These are phyloP conservation scores for Coecobrya sp. DNA, from an alignment of 2,888 invertebrate species.

Conservation along the genomic window DNA sequence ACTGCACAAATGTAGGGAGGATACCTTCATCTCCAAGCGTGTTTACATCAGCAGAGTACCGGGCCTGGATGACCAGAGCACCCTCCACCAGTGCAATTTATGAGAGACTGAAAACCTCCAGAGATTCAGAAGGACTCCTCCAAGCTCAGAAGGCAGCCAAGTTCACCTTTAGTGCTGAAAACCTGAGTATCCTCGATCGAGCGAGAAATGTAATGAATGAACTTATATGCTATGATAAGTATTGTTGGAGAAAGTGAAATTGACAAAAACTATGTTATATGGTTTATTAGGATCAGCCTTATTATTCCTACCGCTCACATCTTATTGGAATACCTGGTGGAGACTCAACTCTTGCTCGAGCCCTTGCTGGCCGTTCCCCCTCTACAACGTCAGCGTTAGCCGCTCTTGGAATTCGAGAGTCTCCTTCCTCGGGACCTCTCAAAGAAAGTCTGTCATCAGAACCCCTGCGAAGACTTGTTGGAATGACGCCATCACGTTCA, in stretches of 20 bases:
- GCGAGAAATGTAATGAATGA: slow-evolving; percentile 91
- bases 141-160: slow-evolving; percentile 92
- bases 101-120: slow-evolving; percentile 95
- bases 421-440: slow-evolving; percentile 65
- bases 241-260: not conserved
- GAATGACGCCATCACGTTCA: slow-evolving; percentile 85
- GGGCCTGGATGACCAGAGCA: slow-evolving; percentile 95
- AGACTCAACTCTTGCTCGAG: slow-evolving; percentile 90
- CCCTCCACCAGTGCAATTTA: slow-evolving; percentile 96
- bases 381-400: slow-evolving; percentile 85
- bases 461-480: slow-evolving; percentile 82
- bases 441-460: slow-evolving; percentile 84
- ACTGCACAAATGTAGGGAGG: slow-evolving; percentile 84
- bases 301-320: slow-evolving; percentile 90
- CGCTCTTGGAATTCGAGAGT: slow-evolving; percentile 84
- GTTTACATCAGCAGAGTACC: slow-evolving; percentile 97
- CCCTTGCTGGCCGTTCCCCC: slow-evolving; percentile 85
- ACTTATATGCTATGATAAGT: too few species aligned
- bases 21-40: slow-evolving; percentile 88
- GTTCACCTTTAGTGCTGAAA: slow-evolving; percentile 97
- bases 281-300: slow-evolving; percentile 87
- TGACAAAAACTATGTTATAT: slow-evolving; percentile 20
- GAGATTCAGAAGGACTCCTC: slow-evolving; percentile 89
- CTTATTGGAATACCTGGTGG: slow-evolving; percentile 88
- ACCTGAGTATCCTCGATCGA: slow-evolving; percentile 90